Conservation (phyloP, 2,888 invertebrate genomes). For the Cotesia congregata region DNA sequence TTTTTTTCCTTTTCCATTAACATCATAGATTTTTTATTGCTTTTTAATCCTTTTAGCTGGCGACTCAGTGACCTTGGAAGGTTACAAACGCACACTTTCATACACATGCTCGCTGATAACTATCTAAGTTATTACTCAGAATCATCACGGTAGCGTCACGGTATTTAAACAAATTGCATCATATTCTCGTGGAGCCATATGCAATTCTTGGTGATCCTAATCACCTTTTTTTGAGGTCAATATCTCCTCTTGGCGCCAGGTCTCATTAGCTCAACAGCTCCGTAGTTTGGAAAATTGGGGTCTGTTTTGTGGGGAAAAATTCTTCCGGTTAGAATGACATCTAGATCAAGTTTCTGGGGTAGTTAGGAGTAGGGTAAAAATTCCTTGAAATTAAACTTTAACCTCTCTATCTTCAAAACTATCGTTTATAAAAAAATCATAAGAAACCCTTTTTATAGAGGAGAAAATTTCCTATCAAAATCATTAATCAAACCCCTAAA, state of each 20-base stretch:
- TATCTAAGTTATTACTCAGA: conserved; percentile 23
- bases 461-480: too few relatives aligned
- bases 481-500: too few relatives aligned
- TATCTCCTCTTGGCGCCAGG: background rate
- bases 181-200: background rate
- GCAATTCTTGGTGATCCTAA: conserved; percentile 4
- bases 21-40: background rate
- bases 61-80: background rate
- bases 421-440: too few relatives aligned
- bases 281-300: too few relatives aligned
- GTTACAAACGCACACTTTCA: background rate
- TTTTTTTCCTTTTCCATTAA: background rate
- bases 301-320: too few relatives aligned
- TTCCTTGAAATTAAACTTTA: too few relatives aligned
- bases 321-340: too few relatives aligned
- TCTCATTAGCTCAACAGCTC: too few relatives aligned
- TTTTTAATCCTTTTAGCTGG: background rate
- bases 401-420: too few relatives aligned
- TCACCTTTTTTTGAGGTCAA: background rate
- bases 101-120: conserved; percentile 6
- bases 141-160: conserved; percentile 26
- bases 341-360: too few relatives aligned
- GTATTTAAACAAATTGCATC: conserved; percentile 32
- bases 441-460: too few relatives aligned
- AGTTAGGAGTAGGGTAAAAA: too few relatives aligned